Conservation (phyloP, 2,888 invertebrate genomes). For the Podotricha telesiphe region DNA sequence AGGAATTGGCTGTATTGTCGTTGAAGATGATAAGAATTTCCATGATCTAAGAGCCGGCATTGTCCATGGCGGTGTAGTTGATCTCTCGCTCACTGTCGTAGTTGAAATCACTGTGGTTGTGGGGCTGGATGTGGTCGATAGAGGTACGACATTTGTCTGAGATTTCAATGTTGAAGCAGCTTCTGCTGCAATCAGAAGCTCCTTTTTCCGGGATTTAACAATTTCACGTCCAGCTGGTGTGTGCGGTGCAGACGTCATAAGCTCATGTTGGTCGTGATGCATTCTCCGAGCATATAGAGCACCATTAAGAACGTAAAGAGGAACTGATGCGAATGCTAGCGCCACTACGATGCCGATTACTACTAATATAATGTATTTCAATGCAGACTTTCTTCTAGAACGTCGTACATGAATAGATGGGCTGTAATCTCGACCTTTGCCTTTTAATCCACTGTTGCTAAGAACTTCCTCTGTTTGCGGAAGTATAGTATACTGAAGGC, state of each 20-base stretch:
- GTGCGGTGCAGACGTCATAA: constrained; percentile 58
- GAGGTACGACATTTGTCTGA: constrained; percentile 56
- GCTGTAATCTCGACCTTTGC: constrained; percentile 80
- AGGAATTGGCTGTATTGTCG: constrained; percentile 63
- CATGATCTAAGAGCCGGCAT: constrained; percentile 79
- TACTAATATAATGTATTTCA: constrained; percentile 69
- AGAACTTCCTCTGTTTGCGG: constrained; percentile 88
- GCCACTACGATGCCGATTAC: constrained; percentile 66
- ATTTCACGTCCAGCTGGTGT: constrained; percentile 62
- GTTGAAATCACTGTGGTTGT: constrained; percentile 54
- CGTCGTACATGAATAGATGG: constrained; percentile 75
- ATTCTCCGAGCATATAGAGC: constrained; percentile 59
- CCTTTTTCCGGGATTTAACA: constrained; percentile 71
- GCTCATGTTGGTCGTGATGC: constrained; percentile 55
- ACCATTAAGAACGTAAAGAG: constrained; percentile 69
- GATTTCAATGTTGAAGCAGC: constrained; percentile 57
- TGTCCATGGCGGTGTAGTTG: constrained; percentile 77
- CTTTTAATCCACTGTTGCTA: constrained; percentile 83
- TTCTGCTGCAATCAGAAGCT: constrained; percentile 64
- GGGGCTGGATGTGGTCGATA: constrained; percentile 51
- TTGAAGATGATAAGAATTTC: constrained; percentile 65
- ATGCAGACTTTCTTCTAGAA: constrained; percentile 64
- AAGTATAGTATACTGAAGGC: constrained; percentile 89
- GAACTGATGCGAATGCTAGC: constrained; percentile 64
- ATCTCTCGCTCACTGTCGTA: constrained; percentile 55